Evolutionary conservation across 2,888 invertebrate genomes (phyloP).

Genomic region (Sarcophaga rosellei): DNA sequence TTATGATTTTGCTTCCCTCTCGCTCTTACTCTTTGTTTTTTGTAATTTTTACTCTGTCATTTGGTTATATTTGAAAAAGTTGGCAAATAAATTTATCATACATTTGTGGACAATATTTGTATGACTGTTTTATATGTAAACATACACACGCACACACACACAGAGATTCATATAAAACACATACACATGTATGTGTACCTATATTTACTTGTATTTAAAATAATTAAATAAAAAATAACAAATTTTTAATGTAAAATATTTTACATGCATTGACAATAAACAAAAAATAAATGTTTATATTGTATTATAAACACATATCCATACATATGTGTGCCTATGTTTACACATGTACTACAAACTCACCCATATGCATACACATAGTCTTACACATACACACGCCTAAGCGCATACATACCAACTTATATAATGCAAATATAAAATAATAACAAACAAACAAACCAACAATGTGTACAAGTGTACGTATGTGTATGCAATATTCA

Average conservation of each 20-base stretch:
- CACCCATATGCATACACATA: neutral
- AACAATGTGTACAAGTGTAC: no score
- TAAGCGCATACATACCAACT: neutral
- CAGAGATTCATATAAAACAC: neutral
- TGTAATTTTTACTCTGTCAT: neutral
- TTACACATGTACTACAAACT: no score
- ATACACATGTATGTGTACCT: neutral
- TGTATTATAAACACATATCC: no score
- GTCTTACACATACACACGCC: neutral
- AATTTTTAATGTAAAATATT: conserved; percentile 28
- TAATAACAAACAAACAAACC: conserved; percentile 30
- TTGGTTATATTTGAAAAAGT: neutral
- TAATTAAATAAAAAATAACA: neutral
- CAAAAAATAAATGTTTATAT: neutral
- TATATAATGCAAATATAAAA: neutral
- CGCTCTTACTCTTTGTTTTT: no score
- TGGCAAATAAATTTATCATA: conserved; percentile 4
- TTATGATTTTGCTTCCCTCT: no score
- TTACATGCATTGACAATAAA: conserved; percentile 17
- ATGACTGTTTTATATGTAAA: neutral
- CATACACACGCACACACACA: neutral
- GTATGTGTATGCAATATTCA: conserved; percentile 43
- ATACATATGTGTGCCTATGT: no score
- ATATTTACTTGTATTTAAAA: neutral
- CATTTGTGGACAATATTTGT: neutral